phyloP scores from a whole-genome alignment of 2,113 vertebrate genomes.

The Suncus etruscus region DNA sequence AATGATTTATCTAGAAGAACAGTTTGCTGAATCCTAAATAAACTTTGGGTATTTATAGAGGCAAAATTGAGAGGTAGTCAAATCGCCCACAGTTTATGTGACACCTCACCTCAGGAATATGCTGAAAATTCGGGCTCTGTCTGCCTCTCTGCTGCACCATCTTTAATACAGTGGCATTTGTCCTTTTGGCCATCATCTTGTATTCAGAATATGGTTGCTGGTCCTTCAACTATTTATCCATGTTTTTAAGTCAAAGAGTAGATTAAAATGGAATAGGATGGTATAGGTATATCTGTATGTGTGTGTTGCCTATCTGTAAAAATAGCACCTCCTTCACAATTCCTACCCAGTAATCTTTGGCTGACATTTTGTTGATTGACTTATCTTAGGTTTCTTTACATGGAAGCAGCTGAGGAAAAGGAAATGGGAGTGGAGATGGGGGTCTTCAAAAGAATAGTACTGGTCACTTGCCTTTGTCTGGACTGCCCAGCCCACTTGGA shows the following conservation, averaged over 20 bases:
- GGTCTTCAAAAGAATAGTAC: neutral
- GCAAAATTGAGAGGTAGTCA: neutral
- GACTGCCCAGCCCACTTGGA: neutral
- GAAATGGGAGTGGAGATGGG: accelerated
- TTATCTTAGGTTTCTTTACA: neutral
- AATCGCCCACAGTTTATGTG: neutral
- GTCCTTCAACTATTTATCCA: neutral
- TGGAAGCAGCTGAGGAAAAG: neutral
- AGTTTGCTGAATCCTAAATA: neutral
- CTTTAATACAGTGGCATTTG: neutral
- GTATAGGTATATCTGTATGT: neutral
- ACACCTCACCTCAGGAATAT: neutral
- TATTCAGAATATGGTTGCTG: neutral
- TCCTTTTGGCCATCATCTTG: neutral
- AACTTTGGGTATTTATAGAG: neutral
- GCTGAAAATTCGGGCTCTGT: neutral
- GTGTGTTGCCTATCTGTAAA: neutral
- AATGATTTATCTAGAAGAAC: neutral
- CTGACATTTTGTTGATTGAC: neutral
- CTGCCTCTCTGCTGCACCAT: neutral
- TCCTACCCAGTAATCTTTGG: neutral
- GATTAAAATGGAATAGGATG: neutral
- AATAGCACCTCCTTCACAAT: neutral
- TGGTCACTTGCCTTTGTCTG: neutral
- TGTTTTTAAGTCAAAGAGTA: neutral